Base-by-base conservation (phyloP, 2,888 invertebrate species). In the Heliconius cydno region DNA sequence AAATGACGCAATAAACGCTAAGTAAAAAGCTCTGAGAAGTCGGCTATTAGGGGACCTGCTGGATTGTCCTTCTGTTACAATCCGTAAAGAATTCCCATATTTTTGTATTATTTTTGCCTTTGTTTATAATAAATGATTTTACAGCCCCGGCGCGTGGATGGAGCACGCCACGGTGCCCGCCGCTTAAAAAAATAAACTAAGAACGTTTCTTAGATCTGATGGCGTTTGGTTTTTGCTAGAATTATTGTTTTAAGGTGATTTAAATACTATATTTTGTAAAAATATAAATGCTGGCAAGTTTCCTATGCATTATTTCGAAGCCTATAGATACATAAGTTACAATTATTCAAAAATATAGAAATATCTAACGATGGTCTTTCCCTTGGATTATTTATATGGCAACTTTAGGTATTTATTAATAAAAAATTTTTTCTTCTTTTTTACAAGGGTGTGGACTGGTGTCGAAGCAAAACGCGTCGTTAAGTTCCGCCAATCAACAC, bases 71-170 rank as follows among this genome's bases (percentile, higher is more conserved):
- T 77, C 79, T 84, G 85, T 90, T 89, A 90, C 87, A 86, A 89
- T 87, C 86, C 87, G 85, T 91, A 90, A 88, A 91, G 88, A 92
- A 92, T 91, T 87, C 81, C 84, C 82, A 88, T 89, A 89, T 91
- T 90, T 66, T 88, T 87, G 85, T 90, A 87, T 89, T 89, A 89
- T 89, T 81, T 87, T 87, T 87, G 88, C 87, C 86, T 86, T 88
- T 88, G 89, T 88, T 88, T 87, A 86, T 82, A 83, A 77, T 86
- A 89, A 91, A 92, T 91, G 85, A 90, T 87, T 93, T 93, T 93
- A 93, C 81, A 83, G 81, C 89, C 78, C 81, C 82, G 91, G 91
- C 94, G 93, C 91, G 94, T 92, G 93, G 90, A 88, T 76, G 91
- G 88, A 91, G 88, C 89, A 85, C 88, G 93, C 91, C 91, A 86